Evolutionary conservation across 2,797 vertebrate species (phyloP), one percentile per base, ranked within the genome.

Genomic region (Limnodromus scolopaceus): DNA sequence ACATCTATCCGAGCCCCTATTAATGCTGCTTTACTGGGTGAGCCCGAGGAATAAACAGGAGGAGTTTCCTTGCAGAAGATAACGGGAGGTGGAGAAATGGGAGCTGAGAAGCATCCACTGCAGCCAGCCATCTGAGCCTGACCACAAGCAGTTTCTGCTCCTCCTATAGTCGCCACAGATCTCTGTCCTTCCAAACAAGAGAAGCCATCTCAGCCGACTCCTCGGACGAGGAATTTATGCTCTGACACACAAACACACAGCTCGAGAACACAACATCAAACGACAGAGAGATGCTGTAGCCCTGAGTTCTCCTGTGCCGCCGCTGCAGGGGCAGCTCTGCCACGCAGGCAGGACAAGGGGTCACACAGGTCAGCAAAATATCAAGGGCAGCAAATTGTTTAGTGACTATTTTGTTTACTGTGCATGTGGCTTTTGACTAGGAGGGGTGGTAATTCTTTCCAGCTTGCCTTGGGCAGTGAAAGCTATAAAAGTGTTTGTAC

Each of bases 331-430:
- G 25, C 58, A 51, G 85, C 72, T 89, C 60, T 45, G 81, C 64
- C 68, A 7, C 0, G 7, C 36, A 38, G 46, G 61, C 30, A 2
- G 87, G 78, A 87, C 32, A 49, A 28, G 19, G 53, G 95, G 95
- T 89, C 89, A 82, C 0, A 0, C 49, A 36, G 78, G 84, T 43
- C 94, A 93, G 23, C 89, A 87, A 96, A 94, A 88, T 63, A 96
- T 75, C 91, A 94, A 60, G 54, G 91, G 48, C 69, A 92, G 78
- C 94, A 92, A 93, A 95, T 85, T 91, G 93, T 95, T 94, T 77
- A 87, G 87, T 20, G 68, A 46, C 79, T 69, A 5, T 85, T 96
- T 88, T 84, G 86, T 85, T 93, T 94, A 74, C 75, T 41, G 81
- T 19, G 63, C 71, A 51, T 94, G 71, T 68, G 84, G 75, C 86